A percentile compares a stretch with the other conserved stretches of the same genome.
phyloP scores from a whole-genome alignment of 1,140 invertebrate genomes.

The Chlorops oryzae region DNA sequence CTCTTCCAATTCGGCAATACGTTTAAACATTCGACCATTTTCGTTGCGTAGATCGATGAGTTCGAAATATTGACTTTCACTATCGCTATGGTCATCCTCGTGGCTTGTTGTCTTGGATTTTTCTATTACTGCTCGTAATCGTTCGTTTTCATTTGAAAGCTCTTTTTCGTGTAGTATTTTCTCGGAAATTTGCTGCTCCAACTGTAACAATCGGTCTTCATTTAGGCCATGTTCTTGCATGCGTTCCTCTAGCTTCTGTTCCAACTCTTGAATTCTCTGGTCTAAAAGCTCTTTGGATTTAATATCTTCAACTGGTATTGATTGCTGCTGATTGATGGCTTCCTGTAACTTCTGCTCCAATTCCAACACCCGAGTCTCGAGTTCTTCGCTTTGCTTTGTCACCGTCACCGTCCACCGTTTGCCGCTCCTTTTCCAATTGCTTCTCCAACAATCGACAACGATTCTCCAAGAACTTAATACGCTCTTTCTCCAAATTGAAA shows the following conservation, averaged over 20 bases:
- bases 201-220: no score
- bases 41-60: neutral
- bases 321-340: constrained; percentile 72
- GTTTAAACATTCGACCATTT: constrained; percentile 5
- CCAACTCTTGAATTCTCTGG: constrained; percentile 59
- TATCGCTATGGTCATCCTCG: neutral
- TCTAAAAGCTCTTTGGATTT: constrained; percentile 72
- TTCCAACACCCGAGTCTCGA: constrained; percentile 62
- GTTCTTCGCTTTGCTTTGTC: constrained; percentile 55
- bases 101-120: neutral
- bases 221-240: neutral
- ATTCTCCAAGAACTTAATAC: constrained; percentile 37
- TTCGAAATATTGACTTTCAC: neutral
- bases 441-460: constrained; percentile 33
- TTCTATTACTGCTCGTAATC: neutral
- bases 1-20: constrained; percentile 50
- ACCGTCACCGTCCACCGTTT: constrained; percentile 48
- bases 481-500: constrained; percentile 22
- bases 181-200: neutral
- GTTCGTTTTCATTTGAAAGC: constrained; percentile 3
- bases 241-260: constrained; percentile 26
- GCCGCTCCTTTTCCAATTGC: constrained; percentile 36
- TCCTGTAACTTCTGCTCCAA: constrained; percentile 74
- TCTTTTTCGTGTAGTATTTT: neutral
- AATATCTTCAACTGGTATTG: constrained; percentile 71